These are phyloP conservation scores for Acanthosepion lycidas DNA, from an alignment of 2,888 invertebrate genomes.

Conservation along the genomic window DNA sequence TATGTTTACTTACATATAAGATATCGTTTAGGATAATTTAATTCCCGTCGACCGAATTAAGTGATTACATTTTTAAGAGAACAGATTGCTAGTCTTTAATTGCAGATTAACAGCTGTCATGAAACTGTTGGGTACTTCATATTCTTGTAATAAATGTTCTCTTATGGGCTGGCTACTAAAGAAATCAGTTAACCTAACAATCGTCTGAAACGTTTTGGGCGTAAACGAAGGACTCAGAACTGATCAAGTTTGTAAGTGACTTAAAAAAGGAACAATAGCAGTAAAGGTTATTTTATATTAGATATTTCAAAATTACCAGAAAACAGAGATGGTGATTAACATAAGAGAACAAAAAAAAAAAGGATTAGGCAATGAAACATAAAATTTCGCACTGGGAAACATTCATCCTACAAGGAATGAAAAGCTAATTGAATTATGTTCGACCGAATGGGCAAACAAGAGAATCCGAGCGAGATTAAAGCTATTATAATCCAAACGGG, in stretches of 20 bases:
- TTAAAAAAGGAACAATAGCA: background rate
- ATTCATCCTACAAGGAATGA: constrained; percentile 4
- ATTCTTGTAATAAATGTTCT: background rate
- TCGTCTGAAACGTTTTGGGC: background rate
- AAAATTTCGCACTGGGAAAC: background rate
- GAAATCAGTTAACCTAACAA: background rate
- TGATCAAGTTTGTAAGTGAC: background rate
- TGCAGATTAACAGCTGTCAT: too few relatives aligned
- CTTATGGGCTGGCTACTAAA: background rate
- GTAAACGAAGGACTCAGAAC: background rate
- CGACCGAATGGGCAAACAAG: background rate
- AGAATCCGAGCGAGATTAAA: constrained; percentile 22
- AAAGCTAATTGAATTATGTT: background rate
- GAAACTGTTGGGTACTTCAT: too few relatives aligned
- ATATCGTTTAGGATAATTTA: too few relatives aligned
- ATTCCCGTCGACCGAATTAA: too few relatives aligned
- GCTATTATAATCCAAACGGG: background rate
- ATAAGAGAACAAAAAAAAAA: background rate
- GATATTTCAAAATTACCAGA: background rate
- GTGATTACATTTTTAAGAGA: too few relatives aligned
- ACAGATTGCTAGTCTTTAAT: too few relatives aligned
- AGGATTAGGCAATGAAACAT: background rate
- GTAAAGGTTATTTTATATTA: constrained; percentile 11
- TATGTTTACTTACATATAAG: too few relatives aligned
- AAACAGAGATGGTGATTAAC: background rate